Evolutionary conservation across 2,888 invertebrate genomes (phyloP).

Genomic region (Gastracanthus pulcherrimus): DNA sequence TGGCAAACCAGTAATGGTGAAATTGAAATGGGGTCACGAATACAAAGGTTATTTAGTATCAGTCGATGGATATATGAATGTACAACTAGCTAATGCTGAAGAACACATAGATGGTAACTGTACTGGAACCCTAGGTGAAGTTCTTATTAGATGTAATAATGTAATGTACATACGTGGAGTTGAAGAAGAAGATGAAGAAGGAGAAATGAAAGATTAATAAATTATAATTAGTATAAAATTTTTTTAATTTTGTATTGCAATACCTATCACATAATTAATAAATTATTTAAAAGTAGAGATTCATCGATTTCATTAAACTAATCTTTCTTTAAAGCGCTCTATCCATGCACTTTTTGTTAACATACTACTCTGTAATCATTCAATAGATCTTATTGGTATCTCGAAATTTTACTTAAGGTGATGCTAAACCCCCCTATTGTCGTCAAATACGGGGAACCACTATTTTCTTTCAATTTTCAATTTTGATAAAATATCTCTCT

Average conservation of each 20-base stretch:
- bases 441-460: no score
- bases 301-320: no score
- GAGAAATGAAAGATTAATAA: conserved; percentile 91
- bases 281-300: conserved; percentile 8
- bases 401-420: no score
- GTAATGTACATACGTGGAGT: conserved; percentile 96
- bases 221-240: conserved; percentile 42
- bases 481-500: no score
- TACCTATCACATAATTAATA: conserved; percentile 41
- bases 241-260: conserved; percentile 13
- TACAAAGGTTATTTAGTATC: conserved; percentile 99
- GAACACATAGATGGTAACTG: conserved; percentile 96
- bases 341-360: no score
- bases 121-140: conserved; percentile 97
- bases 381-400: no score
- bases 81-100: conserved; percentile 98
- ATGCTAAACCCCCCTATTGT: no score
- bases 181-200: conserved; percentile 98
- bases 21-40: conserved; percentile 99
- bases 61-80: conserved; percentile 99
- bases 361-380: no score
- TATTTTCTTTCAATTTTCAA: no score
- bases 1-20: conserved; percentile 98
- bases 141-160: conserved; percentile 97
- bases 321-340: no score